Evolutionary conservation across 2,797 vertebrate genomes (phyloP).

Genomic region (Dallia pectoralis): DNA sequence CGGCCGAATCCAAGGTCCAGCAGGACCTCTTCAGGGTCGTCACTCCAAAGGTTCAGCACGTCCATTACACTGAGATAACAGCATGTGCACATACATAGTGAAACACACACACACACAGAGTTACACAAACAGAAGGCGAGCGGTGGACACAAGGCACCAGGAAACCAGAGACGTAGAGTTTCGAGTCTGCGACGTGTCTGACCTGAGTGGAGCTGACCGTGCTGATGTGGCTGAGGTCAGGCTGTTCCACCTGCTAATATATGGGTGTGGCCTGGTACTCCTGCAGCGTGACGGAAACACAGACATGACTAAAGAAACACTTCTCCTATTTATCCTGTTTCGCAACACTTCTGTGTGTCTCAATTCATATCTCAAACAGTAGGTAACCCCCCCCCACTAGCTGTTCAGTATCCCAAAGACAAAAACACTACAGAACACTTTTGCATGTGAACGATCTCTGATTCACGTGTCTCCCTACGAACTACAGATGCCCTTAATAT

Average conservation of each 20-base stretch:
- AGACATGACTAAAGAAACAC: conserved; percentile 12
- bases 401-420: not conserved
- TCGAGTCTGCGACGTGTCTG: conserved; percentile 25
- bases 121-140: not conserved
- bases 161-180: not conserved
- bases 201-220: conserved; percentile 72
- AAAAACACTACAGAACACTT: not conserved
- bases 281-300: conserved; percentile 35
- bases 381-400: not conserved
- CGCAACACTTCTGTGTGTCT: conserved; percentile 2
- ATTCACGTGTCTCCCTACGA: not conserved
- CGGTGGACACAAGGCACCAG: not conserved
- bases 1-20: conserved; percentile 89
- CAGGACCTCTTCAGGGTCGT: conserved; percentile 88
- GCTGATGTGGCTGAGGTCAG: conserved; percentile 57
- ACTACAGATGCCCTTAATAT: not conserved
- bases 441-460: not conserved
- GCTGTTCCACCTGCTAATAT: conserved; percentile 71
- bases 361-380: not conserved
- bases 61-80: conserved; percentile 71
- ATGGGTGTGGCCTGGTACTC: conserved; percentile 52
- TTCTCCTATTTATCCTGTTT: conserved; percentile 4
- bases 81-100: not conserved
- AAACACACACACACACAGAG: conserved; percentile 7
- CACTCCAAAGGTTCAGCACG: conserved; percentile 77